These are phyloP conservation scores for Botia kubotai DNA, from an alignment of 2,797 vertebrate genomes.

Conservation along the genomic window DNA sequence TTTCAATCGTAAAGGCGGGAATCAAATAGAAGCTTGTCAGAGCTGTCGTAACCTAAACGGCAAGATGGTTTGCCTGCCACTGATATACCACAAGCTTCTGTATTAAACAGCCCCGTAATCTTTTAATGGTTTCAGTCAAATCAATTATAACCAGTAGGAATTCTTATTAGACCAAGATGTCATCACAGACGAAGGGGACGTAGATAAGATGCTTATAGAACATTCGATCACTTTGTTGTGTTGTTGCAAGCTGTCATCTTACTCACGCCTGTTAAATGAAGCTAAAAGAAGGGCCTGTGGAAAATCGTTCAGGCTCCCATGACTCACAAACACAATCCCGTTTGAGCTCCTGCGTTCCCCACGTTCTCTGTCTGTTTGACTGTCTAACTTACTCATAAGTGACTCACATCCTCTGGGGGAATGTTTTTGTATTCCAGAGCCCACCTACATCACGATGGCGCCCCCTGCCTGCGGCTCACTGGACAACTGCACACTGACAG, in stretches of 20 bases:
- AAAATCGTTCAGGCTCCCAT: conserved; percentile 50
- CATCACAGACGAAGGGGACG: conserved; percentile 10
- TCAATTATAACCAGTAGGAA: conserved; percentile 46
- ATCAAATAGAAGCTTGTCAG: conserved; percentile 40
- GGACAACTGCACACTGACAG: conserved; percentile 83
- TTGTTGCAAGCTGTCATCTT: conserved; percentile 41
- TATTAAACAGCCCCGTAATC: conserved; percentile 51
- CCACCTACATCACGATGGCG: conserved; percentile 88
- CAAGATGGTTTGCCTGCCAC: background rate
- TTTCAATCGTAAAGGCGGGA: conserved; percentile 13
- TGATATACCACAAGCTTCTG: conserved; percentile 35
- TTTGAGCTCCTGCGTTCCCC: conserved; percentile 38
- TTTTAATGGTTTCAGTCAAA: conserved; percentile 49
- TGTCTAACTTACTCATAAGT: conserved; percentile 49
- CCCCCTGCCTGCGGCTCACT: conserved; percentile 81
- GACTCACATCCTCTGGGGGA: conserved; percentile 49
- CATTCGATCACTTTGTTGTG: conserved; percentile 17
- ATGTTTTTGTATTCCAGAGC: conserved; percentile 73
- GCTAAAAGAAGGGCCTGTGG: conserved; percentile 37
- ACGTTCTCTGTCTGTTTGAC: conserved; percentile 29
- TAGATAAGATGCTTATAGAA: conserved; percentile 27
- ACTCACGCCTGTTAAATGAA: conserved; percentile 47
- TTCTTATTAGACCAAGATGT: conserved; percentile 42
- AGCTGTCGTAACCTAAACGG: conserved; percentile 48
- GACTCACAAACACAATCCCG: conserved; percentile 46